phyloP scores from a whole-genome alignment of 2,113 vertebrate species.

The Micronycteris hirsuta region DNA sequence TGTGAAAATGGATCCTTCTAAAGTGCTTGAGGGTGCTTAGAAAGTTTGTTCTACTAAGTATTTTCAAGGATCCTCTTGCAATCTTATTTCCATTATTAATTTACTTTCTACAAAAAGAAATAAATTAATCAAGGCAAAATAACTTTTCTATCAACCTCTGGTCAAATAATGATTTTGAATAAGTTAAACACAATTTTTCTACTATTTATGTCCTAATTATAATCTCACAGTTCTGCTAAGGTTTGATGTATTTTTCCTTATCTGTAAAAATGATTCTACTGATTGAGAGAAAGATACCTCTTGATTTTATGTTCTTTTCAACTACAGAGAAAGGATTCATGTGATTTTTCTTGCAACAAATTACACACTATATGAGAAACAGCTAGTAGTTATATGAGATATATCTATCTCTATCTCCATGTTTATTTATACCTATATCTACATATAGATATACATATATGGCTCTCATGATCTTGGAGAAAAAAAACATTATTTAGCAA shows the following conservation, averaged over 20 bases:
- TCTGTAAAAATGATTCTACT: not conserved
- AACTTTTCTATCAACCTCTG: not conserved
- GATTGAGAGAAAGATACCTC: not conserved
- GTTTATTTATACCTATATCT: no score
- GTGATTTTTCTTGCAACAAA: not conserved
- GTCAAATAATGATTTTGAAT: conserved; percentile 17
- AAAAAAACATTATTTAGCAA: not conserved
- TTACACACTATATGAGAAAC: not conserved
- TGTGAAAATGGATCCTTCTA: conserved; percentile 63
- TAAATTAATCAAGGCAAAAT: conserved; percentile 16
- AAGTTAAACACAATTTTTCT: not conserved
- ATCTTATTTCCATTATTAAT: conserved; percentile 71
- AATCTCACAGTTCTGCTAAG: not conserved
- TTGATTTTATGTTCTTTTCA: not conserved
- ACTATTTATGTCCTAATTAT: not conserved
- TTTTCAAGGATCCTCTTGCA: conserved; percentile 63
- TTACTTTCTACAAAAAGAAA: conserved; percentile 46
- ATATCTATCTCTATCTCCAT: not conserved
- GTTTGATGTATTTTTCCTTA: not conserved
- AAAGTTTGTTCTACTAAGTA: conserved; percentile 69
- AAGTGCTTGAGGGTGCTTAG: conserved; percentile 60
- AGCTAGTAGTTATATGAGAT: not conserved
- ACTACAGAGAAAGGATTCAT: not conserved
- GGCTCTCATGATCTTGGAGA: not conserved
- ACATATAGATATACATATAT: not conserved